Evolutionary conservation across 1,140 invertebrate genomes (phyloP).

Genomic region (Lordiphosa collinella): DNA sequence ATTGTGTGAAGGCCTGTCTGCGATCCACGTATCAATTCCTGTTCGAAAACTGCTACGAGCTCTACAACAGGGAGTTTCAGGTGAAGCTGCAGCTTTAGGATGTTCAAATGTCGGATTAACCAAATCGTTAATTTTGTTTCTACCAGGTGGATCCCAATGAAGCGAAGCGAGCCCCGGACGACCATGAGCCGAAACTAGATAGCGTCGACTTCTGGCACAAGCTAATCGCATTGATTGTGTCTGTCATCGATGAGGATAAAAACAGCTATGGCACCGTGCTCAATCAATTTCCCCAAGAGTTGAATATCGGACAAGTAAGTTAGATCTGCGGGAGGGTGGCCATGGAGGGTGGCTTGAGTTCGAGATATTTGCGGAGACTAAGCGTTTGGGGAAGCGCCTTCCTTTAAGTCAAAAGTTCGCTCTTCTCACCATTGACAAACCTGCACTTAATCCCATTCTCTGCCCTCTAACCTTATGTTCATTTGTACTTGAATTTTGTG

Average conservation of each 20-base stretch:
- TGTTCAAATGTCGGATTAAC: background rate
- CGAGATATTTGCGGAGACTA: too few species aligned
- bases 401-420: too few species aligned
- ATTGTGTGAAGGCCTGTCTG: constrained; percentile 99
- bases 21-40: constrained; percentile 98
- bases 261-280: constrained; percentile 99
- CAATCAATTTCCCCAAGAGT: constrained; percentile 97
- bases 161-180: constrained; percentile 91
- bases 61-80: constrained; percentile 96
- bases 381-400: too few species aligned
- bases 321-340: too few species aligned
- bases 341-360: too few species aligned
- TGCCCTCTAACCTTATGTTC: too few species aligned
- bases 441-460: too few species aligned
- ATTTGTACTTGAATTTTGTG: background rate
- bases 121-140: background rate
- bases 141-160: constrained; percentile 91
- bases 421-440: too few species aligned
- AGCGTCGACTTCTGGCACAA: constrained; percentile 99
- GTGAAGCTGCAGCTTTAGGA: constrained; percentile 69
- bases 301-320: constrained; percentile 92
- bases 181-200: constrained; percentile 93
- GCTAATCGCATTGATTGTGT: constrained; percentile 97
- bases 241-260: constrained; percentile 99
- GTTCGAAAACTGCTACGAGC: constrained; percentile 98